These are phyloP conservation scores for Scolopax rusticola DNA, from an alignment of 2,797 vertebrate genomes.

Conservation along the genomic window DNA sequence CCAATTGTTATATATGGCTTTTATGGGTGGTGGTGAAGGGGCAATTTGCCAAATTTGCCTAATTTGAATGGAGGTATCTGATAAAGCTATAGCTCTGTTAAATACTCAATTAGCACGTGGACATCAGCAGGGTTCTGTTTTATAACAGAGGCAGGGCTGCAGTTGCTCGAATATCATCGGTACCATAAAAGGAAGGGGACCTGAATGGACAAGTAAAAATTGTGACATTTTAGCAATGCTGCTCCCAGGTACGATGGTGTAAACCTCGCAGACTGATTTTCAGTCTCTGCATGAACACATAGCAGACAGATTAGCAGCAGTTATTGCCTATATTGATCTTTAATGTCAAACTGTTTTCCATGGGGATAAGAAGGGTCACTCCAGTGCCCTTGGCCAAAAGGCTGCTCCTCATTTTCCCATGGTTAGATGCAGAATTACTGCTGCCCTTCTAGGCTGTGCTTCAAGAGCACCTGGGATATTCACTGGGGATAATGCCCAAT, in stretches of 20 bases:
- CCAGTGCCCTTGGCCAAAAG: not conserved
- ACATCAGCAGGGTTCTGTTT: not conserved
- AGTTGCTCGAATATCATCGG: not conserved
- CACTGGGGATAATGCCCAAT: not conserved
- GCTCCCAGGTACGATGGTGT: not conserved
- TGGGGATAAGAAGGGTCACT: not conserved
- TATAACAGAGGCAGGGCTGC: not conserved
- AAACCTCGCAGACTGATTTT: not conserved
- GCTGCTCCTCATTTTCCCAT: not conserved
- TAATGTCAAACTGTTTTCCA: not conserved
- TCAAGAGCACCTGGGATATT: not conserved
- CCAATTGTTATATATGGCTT: fast-evolving
- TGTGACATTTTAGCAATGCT: not conserved
- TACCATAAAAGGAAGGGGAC: not conserved
- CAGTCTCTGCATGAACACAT: fast-evolving
- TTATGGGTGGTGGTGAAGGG: not conserved
- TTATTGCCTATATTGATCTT: not conserved
- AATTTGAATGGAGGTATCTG: not conserved
- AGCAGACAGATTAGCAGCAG: not conserved
- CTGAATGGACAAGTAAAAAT: not conserved
- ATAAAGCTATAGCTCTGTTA: not conserved
- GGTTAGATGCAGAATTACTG: not conserved
- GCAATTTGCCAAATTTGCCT: too few relatives aligned
- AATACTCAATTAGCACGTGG: not conserved
- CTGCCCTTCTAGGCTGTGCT: not conserved